Conservation (phyloP, 2,888 invertebrate species). For the Lissocephala sabroskyi region DNA sequence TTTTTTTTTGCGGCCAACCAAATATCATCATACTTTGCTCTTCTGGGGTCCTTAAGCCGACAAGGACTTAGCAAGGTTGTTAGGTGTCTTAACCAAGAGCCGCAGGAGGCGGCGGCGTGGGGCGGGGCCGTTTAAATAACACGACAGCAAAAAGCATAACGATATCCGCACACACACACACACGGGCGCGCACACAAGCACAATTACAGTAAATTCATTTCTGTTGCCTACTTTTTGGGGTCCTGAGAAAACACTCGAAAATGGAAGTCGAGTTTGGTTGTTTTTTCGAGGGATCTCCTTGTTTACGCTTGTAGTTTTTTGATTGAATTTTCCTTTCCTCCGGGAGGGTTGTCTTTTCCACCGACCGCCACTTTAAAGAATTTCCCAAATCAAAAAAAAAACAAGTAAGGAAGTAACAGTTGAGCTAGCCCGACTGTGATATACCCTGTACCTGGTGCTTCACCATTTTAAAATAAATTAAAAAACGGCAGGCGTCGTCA, state of each 20-base stretch:
- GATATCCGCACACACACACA: not conserved
- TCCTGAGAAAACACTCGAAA: constrained; percentile 36
- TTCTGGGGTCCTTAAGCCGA: constrained; percentile 24
- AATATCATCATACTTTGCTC: constrained; percentile 31
- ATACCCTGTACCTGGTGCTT: too few species aligned
- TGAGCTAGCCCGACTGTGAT: too few species aligned
- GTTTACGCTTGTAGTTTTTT: constrained; percentile 56
- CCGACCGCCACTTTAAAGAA: too few species aligned
- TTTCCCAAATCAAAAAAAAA: too few species aligned
- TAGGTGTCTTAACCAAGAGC: constrained; percentile 29
- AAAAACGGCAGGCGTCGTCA: too few species aligned
- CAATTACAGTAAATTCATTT: not conserved
- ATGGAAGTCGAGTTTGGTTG: constrained; percentile 23
- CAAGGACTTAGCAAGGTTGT: constrained; percentile 46
- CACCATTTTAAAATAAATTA: too few species aligned
- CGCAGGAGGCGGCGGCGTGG: not conserved
- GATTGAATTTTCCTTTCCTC: constrained; percentile 39
- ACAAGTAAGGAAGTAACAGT: too few species aligned
- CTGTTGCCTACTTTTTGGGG: constrained; percentile 10
- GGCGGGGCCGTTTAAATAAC: not conserved
- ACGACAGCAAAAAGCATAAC: not conserved
- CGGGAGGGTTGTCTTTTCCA: not conserved
- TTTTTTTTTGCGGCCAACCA: constrained; percentile 40
- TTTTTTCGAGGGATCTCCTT: constrained; percentile 22
- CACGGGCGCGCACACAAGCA: constrained; percentile 6